phyloP scores from a whole-genome alignment of 2,113 vertebrate genomes.

The Ranitomeya variabilis region DNA sequence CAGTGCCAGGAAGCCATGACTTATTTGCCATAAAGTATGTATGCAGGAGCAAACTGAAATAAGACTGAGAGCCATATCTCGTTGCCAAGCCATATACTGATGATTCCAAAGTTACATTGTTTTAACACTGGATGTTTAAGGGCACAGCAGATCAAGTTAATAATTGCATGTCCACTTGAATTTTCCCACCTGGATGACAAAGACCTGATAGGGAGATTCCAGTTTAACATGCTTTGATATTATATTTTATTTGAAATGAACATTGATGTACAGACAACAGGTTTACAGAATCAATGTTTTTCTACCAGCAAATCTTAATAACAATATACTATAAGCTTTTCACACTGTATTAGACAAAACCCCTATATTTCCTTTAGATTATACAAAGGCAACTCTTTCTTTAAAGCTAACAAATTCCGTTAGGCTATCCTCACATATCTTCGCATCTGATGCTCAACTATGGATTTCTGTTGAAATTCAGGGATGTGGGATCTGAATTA shows the following conservation, averaged over 20 bases:
- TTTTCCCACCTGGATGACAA: background rate
- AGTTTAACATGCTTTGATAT: background rate
- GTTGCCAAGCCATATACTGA: background rate
- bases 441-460: slow-evolving; percentile 54
- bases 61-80: background rate
- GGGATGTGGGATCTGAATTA: slow-evolving; percentile 62
- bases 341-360: slow-evolving; percentile 12
- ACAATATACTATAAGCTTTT: background rate
- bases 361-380: slow-evolving; percentile 50
- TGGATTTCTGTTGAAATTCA: slow-evolving; percentile 64
- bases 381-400: slow-evolving; percentile 35
- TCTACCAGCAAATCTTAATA: slow-evolving; percentile 1
- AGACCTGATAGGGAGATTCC: background rate
- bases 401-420: slow-evolving; percentile 63
- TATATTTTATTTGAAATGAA: background rate
- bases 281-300: background rate
- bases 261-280: background rate
- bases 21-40: background rate
- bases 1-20: background rate
- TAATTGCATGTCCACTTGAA: background rate
- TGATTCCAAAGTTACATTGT: background rate
- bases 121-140: background rate
- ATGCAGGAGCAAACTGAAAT: background rate
- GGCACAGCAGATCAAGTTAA: background rate
- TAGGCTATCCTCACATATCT: slow-evolving; percentile 53